A percentile compares a stretch with the other conserved stretches of the same genome.
These are phyloP conservation scores for Hyles lineata DNA, from an alignment of 2,888 invertebrate genomes.

Conservation along the genomic window DNA sequence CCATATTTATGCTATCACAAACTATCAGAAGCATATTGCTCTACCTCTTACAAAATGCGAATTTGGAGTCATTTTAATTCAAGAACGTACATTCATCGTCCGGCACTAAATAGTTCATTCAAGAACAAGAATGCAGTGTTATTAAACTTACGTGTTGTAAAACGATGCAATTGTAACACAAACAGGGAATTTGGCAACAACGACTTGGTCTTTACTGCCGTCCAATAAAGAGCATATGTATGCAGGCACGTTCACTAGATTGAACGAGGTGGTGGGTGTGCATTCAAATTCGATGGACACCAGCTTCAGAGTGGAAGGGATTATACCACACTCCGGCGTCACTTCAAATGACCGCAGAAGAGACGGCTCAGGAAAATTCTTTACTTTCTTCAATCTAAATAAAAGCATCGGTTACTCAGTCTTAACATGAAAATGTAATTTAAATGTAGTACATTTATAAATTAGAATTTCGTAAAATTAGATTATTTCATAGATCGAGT, in stretches of 20 bases:
- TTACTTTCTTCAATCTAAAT: conserved; percentile 73
- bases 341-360: conserved; percentile 69
- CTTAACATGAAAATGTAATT: no score
- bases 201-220: conserved; percentile 73
- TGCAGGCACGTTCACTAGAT: conserved; percentile 70
- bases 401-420: neutral
- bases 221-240: conserved; percentile 76
- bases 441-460: no score
- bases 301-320: conserved; percentile 62
- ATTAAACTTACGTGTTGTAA: conserved; percentile 73
- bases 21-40: no score
- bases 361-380: conserved; percentile 75
- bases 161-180: conserved; percentile 76
- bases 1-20: no score
- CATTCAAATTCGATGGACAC: conserved; percentile 69
- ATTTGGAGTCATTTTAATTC: no score
- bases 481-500: no score
- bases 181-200: conserved; percentile 79
- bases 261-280: conserved; percentile 74
- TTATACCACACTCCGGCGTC: conserved; percentile 64
- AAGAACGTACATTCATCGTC: no score
- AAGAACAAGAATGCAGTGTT: neutral
- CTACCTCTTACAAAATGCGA: no score
- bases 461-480: no score
- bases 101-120: neutral